These are phyloP conservation scores for Neoitamus cyanurus DNA, from an alignment of 2,888 invertebrate species.

Conservation along the genomic window DNA sequence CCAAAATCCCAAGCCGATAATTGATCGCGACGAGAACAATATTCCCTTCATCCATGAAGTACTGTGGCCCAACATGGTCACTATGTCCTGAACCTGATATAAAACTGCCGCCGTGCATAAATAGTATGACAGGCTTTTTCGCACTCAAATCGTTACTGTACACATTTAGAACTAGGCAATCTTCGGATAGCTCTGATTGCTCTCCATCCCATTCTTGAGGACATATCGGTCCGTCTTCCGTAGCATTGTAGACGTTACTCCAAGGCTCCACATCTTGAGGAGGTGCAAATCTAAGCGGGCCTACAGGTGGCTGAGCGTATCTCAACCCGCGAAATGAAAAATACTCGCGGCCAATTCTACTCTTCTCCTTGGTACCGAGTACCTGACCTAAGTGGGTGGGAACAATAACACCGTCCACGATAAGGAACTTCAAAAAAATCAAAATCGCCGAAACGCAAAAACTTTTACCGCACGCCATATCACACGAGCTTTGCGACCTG, in stretches of 20 bases:
- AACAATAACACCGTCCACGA: not conserved
- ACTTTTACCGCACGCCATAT: not conserved
- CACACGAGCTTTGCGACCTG: not conserved
- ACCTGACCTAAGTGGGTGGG: not conserved
- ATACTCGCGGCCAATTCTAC: conserved; percentile 55
- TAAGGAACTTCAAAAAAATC: not conserved
- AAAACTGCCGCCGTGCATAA: conserved; percentile 76
- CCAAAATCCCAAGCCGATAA: conserved; percentile 70
- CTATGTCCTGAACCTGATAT: conserved; percentile 73
- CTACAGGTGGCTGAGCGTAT: conserved; percentile 66
- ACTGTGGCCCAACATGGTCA: conserved; percentile 69
- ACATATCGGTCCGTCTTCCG: conserved; percentile 71
- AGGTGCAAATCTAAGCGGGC: conserved; percentile 60
- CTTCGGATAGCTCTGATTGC: conserved; percentile 67
- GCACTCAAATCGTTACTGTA: conserved; percentile 66
- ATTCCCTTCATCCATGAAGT: conserved; percentile 72
- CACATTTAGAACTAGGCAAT: conserved; percentile 71
- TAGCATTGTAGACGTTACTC: conserved; percentile 69
- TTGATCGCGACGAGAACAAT: conserved; percentile 75
- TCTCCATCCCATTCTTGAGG: conserved; percentile 62
- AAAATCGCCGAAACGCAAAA: not conserved
- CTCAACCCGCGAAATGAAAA: conserved; percentile 61
- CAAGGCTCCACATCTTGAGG: conserved; percentile 69
- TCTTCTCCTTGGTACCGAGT: conserved; percentile 37
- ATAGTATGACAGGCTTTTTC: conserved; percentile 72